Percentiles rank a stretch among this genome's conserved stretches.
phyloP scores from a whole-genome alignment of 2,797 vertebrate species.

The Cetoscarus ocellatus region DNA sequence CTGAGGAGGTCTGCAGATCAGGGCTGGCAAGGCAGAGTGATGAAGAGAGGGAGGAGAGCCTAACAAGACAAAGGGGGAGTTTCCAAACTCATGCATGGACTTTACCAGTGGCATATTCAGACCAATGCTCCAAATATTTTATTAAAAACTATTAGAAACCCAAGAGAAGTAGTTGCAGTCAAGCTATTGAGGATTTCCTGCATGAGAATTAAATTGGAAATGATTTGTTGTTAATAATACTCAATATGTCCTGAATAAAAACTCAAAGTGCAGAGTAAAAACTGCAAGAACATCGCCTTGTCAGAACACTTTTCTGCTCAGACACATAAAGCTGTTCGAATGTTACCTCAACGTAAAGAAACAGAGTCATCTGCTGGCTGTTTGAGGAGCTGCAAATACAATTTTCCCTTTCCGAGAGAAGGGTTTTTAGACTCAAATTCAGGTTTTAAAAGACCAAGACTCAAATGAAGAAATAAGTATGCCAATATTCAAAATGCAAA shows the following conservation, averaged over 20 bases:
- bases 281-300: slow-evolving; percentile 6
- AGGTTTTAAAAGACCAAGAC: too few relatives aligned
- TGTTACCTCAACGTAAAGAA: slow-evolving; percentile 7
- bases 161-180: too few relatives aligned
- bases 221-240: background rate
- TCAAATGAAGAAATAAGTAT: too few relatives aligned
- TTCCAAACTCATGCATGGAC: slow-evolving; percentile 22
- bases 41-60: slow-evolving; percentile 44
- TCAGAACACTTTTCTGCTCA: background rate
- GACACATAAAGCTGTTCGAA: background rate
- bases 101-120: background rate
- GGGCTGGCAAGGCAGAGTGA: slow-evolving; percentile 26
- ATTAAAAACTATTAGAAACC: background rate
- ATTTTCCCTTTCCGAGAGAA: too few relatives aligned
- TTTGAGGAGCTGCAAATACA: slow-evolving; percentile 12
- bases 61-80: slow-evolving; percentile 32
- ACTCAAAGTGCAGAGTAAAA: background rate
- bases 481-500: too few relatives aligned
- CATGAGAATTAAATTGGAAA: background rate
- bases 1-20: slow-evolving; percentile 24
- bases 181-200: background rate
- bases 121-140: background rate
- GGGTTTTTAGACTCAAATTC: too few relatives aligned
- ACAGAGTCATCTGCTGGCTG: slow-evolving; percentile 44
- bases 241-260: too few relatives aligned